A percentile compares a stretch with the other conserved stretches of the same genome.
Evolutionary conservation across 1,140 invertebrate genomes (phyloP).

Genomic region (Stegodyphus dumicola): DNA sequence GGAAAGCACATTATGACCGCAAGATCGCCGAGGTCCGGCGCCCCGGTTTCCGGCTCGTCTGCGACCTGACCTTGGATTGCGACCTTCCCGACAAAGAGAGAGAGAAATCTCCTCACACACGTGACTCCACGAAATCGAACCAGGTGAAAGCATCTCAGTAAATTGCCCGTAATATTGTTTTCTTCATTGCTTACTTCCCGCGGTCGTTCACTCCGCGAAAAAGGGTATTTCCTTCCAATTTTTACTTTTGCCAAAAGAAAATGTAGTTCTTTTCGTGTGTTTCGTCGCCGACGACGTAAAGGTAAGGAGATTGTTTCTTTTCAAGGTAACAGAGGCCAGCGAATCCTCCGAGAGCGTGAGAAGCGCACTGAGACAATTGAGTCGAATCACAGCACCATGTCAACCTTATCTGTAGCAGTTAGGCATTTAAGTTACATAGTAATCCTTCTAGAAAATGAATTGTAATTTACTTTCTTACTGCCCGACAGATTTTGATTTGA

Average conservation of each 20-base stretch:
- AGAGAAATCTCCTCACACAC: not conserved
- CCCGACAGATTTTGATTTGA: too few species aligned
- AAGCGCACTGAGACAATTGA: not conserved
- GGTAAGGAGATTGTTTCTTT: too few species aligned
- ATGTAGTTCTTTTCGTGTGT: too few species aligned
- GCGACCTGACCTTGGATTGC: conserved; percentile 32
- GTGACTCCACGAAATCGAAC: conserved; percentile 16
- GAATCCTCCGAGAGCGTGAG: not conserved
- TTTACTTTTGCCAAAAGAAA: not conserved
- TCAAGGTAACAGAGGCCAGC: too few species aligned
- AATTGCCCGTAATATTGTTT: not conserved
- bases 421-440: not conserved
- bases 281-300: too few species aligned
- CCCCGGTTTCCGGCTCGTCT: conserved; percentile 39
- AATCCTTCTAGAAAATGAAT: too few species aligned
- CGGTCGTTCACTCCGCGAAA: conserved; percentile 6
- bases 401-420: not conserved
- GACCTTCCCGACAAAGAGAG: conserved; percentile 14
- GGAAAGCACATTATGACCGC: too few species aligned
- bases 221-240: not conserved
- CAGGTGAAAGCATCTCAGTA: conserved; percentile 16
- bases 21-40: conserved; percentile 7
- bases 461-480: too few species aligned
- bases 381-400: not conserved
- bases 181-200: not conserved